Evolutionary conservation across 2,797 vertebrate genomes (phyloP), one percentile per base, ranked within the genome.

Genomic region (Bradypus variegatus): DNA sequence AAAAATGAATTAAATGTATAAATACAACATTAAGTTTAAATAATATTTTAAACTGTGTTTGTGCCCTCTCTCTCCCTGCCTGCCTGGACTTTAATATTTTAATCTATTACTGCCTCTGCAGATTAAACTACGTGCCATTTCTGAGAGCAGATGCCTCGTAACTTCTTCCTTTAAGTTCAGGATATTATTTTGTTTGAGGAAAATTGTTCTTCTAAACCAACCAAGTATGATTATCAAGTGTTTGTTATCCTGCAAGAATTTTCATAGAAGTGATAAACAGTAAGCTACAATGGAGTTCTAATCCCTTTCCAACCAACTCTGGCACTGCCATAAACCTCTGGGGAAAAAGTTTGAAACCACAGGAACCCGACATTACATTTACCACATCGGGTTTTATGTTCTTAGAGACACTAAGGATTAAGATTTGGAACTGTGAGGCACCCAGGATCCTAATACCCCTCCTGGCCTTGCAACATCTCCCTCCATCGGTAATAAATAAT

Each of bases 1-100:
- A 90, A 86, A 94, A 91, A 86, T 92, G 81, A 95, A 92, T 94
- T 76, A 92, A 91, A 84, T 55, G 48, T 73, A 72, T 93, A 93
- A 91, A 94, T 75, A 93, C 73, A 90, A 76, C 58, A 53, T 81
- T 53, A 90, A 70, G 53, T 89, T 92, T 89, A 94, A 92, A 90
- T 81, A 92, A 84, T 85, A 70, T 90, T 90, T 92, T 73, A 84
- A 86, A 82, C 50, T 25, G 38, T 60, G 31, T 73, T 58, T 69
- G 70, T 69, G 45, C 72, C 86, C 10, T 77, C 76, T 53, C 6
- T 82, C 78, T 78, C 58, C 69, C 55, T 48, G 75, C 69, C 77
- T 58, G 3, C 29, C 16, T 31, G 4, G 69, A 60, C 88, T 33
- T 87, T 72, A 76, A 65, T 25, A 53, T 80, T 87, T 91, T 84